Base-by-base conservation (phyloP, 2,888 invertebrate genomes). In the Trachelus troglodyta region DNA sequence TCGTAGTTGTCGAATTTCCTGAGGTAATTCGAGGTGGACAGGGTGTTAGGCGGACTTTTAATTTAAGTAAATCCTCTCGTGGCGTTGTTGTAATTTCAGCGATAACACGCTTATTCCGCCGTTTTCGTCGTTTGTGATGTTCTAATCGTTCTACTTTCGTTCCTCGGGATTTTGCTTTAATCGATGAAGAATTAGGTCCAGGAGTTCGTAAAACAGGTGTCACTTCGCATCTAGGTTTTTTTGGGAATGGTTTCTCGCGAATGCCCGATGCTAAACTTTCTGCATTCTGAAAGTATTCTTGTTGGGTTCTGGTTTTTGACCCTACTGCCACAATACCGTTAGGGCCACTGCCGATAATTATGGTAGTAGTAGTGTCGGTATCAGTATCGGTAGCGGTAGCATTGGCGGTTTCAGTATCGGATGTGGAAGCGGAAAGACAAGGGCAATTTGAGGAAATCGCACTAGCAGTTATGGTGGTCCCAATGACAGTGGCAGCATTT, bases 21-120 rank as follows among this genome's bases (percentile, higher is more conserved):
- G 88, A 88, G 1, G 88, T 87, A n/a, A 87, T 85, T 31, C 89
- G 84, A 9, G 90, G 87, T 0, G 90, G 90, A 77, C 89, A 86
- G 0, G 90, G 89, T 0, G 90, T 90, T 68, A 90, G 76, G 11
- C 90, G 79, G 3, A 90, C 86, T 76, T 90, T 90, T 12, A 90
- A 40, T 69, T 90, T 90, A n/a, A 90, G 75, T 73, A 90, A 79
- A 76, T 90, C 90, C 74, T 90, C 90, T 9, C 88, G 82, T 2
- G 90, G 90, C 2, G 87, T 90, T 1, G 90, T 90, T 1, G 90
- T 90, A 40, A 90, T 90, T 71, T 90, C 90, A 4, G 90, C 90
- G n/a, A 90, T 90, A 9, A 90, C 87, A 0, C 90, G 86, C 71
- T 90, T 90, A 79, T 89, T 90, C 1, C 88, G 84, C 37, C 89